These are phyloP conservation scores for Diadumene lineata DNA, from an alignment of 92 coral and sea anemone genomes.

Conservation along the genomic window DNA sequence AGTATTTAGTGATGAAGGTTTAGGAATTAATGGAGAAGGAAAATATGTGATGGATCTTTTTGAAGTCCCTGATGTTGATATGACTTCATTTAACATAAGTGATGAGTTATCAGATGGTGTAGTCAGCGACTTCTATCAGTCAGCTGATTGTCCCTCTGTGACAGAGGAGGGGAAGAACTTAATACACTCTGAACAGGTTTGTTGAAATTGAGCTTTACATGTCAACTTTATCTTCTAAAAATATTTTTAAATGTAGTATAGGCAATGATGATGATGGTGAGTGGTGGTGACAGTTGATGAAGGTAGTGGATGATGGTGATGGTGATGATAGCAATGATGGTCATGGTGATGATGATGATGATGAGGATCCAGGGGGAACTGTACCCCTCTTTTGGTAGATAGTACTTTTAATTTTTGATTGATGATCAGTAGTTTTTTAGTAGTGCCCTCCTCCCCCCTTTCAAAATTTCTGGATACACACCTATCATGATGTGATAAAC, in stretches of 20 bases:
- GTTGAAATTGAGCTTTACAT: too few species aligned
- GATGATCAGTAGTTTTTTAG: not conserved
- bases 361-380: too few species aligned
- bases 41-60: slow-evolving; percentile 8
- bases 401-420: too few species aligned
- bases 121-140: not conserved
- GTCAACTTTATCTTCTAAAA: too few species aligned
- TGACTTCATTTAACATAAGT: not conserved
- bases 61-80: slow-evolving; percentile 26
- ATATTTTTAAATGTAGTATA: not conserved
- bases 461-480: too few species aligned
- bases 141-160: not conserved
- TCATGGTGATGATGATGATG: slow-evolving; percentile 4
- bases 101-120: slow-evolving; percentile 4
- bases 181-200: not conserved
- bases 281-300: slow-evolving; percentile 1
- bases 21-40: not conserved
- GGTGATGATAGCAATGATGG: not conserved
- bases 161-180: not conserved
- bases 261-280: slow-evolving; percentile 2
- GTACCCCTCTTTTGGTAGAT: too few species aligned
- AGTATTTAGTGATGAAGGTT: not conserved
- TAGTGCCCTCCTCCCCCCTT: too few species aligned
- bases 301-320: not conserved
- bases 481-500: too few species aligned